Percentiles rank a stretch among this genome's conserved stretches.
These are phyloP conservation scores for Hippopotamyrus pictus DNA, from an alignment of 2,797 vertebrate species.

Conservation along the genomic window DNA sequence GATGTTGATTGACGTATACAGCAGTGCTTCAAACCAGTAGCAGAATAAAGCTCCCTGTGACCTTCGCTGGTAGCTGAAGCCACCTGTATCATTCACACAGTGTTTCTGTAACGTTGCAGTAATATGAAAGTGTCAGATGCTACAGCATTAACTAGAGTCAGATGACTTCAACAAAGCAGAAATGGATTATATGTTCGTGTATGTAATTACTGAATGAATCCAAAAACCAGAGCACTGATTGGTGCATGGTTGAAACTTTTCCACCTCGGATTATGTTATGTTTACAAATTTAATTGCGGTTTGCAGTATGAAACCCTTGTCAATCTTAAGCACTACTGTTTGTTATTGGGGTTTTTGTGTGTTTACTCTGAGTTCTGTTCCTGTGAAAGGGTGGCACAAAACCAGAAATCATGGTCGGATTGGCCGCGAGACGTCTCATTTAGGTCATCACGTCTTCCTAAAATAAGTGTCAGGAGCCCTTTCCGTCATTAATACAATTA, in stretches of 20 bases:
- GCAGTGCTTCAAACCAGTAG: background rate
- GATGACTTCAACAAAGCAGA: background rate
- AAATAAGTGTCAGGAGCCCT: conserved; percentile 14
- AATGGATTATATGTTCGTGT: background rate
- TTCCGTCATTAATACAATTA: conserved; percentile 23
- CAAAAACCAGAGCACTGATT: background rate
- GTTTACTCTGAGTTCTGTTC: background rate
- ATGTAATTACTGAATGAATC: background rate
- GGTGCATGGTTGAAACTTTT: background rate
- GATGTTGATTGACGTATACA: background rate
- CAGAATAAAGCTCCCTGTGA: background rate
- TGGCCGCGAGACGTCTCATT: background rate
- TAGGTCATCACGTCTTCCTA: conserved; percentile 15
- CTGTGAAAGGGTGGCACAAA: background rate
- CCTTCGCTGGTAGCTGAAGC: background rate
- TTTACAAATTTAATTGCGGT: background rate
- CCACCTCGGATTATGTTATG: background rate
- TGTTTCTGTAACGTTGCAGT: background rate
- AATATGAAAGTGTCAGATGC: background rate
- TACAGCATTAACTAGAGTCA: background rate
- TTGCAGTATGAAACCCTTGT: background rate
- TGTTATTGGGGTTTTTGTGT: background rate
- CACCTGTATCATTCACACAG: background rate
- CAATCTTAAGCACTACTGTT: background rate
- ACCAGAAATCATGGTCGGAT: background rate